phyloP scores from a whole-genome alignment of 2,888 invertebrate genomes.

The Pammene fasciana region DNA sequence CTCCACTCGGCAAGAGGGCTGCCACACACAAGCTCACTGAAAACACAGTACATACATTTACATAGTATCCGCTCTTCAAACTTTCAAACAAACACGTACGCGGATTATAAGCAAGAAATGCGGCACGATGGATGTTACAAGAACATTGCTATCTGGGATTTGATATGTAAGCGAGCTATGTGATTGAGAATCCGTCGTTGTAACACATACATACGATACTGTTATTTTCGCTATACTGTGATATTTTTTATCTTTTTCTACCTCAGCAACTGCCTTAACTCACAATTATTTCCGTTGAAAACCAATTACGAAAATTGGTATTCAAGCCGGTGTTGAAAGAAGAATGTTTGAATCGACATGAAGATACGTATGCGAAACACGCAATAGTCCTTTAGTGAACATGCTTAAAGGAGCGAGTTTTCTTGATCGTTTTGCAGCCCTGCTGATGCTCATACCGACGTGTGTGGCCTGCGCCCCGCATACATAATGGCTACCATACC shows the following conservation, averaged over 20 bases:
- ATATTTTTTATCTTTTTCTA: slow-evolving; percentile 3
- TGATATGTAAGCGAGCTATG: neutral
- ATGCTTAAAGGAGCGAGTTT: slow-evolving; percentile 22
- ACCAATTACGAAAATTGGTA: slow-evolving; percentile 12
- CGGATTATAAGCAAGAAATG: no score
- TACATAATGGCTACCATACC: slow-evolving; percentile 42
- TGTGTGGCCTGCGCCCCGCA: slow-evolving; percentile 41
- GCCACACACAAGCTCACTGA: slow-evolving; percentile 21
- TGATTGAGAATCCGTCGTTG: neutral
- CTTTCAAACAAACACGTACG: neutral
- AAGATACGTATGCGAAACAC: slow-evolving; percentile 18
- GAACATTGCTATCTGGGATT: neutral
- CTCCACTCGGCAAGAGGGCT: slow-evolving; percentile 38
- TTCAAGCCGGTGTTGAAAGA: neutral
- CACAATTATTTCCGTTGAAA: slow-evolving; percentile 9
- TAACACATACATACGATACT: neutral
- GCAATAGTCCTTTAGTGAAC: slow-evolving; percentile 14
- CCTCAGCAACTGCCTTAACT: slow-evolving; percentile 1
- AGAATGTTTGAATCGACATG: slow-evolving; percentile 14
- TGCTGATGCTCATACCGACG: slow-evolving; percentile 30
- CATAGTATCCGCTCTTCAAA: neutral
- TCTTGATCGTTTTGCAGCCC: slow-evolving; percentile 34
- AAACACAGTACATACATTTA: neutral
- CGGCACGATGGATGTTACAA: no score
- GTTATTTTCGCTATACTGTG: neutral